Evolutionary conservation across 1,140 invertebrate genomes (phyloP).

Genomic region (Phymastichus coffea): DNA sequence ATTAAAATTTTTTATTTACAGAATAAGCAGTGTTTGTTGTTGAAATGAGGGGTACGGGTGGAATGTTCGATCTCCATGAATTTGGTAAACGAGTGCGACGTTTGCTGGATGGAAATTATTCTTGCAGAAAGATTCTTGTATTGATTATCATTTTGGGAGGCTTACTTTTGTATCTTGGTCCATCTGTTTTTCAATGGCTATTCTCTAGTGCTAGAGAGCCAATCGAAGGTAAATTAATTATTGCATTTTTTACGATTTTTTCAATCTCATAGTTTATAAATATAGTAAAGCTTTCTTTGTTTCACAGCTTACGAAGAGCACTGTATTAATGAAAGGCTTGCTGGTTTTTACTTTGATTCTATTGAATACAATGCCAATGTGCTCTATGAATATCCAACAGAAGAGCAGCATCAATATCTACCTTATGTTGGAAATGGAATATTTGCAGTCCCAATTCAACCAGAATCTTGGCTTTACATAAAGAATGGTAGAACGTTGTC

Average conservation of each 20-base stretch:
- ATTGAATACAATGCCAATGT: constrained; percentile 70
- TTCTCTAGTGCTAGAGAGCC: constrained; percentile 53
- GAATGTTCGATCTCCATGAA: constrained; percentile 53
- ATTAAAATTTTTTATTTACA: background rate
- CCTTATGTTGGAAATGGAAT: constrained; percentile 81
- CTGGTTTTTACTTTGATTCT: constrained; percentile 61
- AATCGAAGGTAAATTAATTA: constrained; percentile 51
- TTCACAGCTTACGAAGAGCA: constrained; percentile 60
- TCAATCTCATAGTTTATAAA: background rate
- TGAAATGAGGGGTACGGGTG: constrained; percentile 35
- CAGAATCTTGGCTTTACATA: constrained; percentile 68
- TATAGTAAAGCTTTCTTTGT: background rate
- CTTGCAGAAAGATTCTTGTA: constrained; percentile 67
- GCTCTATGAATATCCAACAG: constrained; percentile 59
- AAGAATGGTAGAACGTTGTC: constrained; percentile 72
- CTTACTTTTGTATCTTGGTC: constrained; percentile 67
- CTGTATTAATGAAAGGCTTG: constrained; percentile 67
- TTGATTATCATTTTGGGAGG: constrained; percentile 62
- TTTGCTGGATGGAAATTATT: constrained; percentile 62
- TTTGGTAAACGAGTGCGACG: constrained; percentile 61
- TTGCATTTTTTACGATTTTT: background rate
- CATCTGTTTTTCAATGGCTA: constrained; percentile 64
- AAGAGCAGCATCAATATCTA: constrained; percentile 63
- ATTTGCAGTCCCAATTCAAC: constrained; percentile 66
- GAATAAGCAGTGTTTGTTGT: background rate